These are phyloP conservation scores for Campylomormyrus tamandua DNA, from an alignment of 2,113 vertebrate genomes.

Conservation along the genomic window DNA sequence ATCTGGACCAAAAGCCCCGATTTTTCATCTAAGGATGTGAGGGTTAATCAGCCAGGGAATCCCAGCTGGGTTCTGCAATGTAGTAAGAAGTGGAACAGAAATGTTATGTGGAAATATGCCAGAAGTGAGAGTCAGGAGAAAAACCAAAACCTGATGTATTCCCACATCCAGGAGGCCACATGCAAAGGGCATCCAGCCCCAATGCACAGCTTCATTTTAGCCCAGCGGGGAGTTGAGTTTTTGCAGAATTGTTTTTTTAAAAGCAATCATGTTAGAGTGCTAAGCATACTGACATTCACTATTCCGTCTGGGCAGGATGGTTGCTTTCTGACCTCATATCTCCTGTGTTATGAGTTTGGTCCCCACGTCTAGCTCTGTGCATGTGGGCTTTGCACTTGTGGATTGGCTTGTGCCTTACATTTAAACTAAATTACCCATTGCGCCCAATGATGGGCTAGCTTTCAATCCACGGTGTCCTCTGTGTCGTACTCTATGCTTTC, in stretches of 20 bases:
- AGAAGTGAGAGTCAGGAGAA: neutral
- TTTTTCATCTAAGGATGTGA: neutral
- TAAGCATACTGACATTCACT: neutral
- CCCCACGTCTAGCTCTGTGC: neutral
- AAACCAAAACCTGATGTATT: neutral
- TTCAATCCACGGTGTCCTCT: neutral
- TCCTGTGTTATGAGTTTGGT: neutral
- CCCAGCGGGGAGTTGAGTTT: neutral
- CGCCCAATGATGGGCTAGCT: neutral
- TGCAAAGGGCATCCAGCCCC: neutral
- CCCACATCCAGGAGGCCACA: neutral
- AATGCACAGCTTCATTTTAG: neutral
- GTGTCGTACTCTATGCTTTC: neutral
- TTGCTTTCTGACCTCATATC: neutral
- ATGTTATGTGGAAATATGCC: neutral
- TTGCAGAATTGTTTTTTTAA: neutral
- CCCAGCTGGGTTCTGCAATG: neutral
- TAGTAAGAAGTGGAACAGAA: neutral
- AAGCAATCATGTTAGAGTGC: neutral
- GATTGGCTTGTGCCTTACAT: neutral
- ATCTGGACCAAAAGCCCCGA: neutral
- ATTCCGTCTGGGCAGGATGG: neutral
- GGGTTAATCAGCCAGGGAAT: neutral
- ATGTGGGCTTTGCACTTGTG: neutral
- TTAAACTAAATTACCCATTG: neutral